Conservation (phyloP, 2,113 vertebrate genomes). For the Oreochromis spilurus region DNA sequence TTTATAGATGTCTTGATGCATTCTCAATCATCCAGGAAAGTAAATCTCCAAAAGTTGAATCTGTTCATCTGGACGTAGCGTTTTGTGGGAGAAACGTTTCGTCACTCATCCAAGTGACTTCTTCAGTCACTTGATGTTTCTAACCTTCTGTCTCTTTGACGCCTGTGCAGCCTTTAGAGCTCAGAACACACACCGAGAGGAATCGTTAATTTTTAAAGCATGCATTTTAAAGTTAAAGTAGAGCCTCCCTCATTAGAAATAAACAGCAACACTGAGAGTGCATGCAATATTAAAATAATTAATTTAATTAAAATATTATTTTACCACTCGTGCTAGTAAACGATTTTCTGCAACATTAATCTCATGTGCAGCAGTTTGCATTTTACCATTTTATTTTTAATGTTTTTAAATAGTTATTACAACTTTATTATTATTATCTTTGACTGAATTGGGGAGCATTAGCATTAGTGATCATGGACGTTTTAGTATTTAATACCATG, state of each 20-base stretch:
- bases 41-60: too few species aligned
- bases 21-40: too few species aligned
- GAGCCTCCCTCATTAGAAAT: rapidly evolving
- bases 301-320: background rate
- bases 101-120: too few species aligned
- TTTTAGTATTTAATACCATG: background rate
- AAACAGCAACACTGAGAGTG: background rate
- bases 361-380: background rate
- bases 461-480: rapidly evolving
- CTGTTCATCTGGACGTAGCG: too few species aligned
- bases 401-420: background rate
- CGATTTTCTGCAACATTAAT: background rate
- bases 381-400: background rate
- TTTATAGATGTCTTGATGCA: background rate
- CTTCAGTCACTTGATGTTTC: background rate
- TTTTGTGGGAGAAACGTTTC: too few species aligned
- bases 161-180: background rate
- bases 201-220: background rate
- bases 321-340: background rate
- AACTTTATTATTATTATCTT: rapidly evolving
- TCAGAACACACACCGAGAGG: background rate
- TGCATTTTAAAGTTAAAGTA: background rate
- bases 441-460: background rate
- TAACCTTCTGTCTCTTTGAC: background rate
- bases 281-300: background rate